Conservation (phyloP, 2,888 invertebrate species). For the Cheilosia grossa region DNA sequence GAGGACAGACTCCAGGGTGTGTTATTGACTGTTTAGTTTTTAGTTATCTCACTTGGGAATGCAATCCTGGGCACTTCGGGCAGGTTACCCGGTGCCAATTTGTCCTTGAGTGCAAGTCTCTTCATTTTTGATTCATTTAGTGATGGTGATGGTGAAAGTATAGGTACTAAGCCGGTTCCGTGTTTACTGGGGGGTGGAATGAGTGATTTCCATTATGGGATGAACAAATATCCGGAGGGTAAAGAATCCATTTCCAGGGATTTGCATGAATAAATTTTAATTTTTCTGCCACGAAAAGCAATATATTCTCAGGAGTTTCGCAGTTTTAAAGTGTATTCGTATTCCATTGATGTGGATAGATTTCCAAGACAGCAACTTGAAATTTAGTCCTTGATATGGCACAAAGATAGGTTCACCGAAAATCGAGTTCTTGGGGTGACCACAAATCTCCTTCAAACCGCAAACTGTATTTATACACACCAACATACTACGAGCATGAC, state of each 20-base stretch:
- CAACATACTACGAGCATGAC: not conserved
- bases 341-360: not conserved
- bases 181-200: slow-evolving; percentile 39
- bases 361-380: slow-evolving; percentile 15
- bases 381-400: slow-evolving; percentile 30
- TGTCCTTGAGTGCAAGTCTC: slow-evolving; percentile 66
- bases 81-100: slow-evolving; percentile 40
- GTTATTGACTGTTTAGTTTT: slow-evolving; percentile 60
- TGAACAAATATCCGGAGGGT: slow-evolving; percentile 51
- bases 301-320: slow-evolving; percentile 30
- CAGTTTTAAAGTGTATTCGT: slow-evolving; percentile 18
- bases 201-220: slow-evolving; percentile 66
- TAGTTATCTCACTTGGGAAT: slow-evolving; percentile 58
- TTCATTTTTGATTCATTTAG: slow-evolving; percentile 70
- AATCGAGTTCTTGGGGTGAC: slow-evolving; percentile 30
- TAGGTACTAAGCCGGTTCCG: slow-evolving; percentile 8
- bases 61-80: slow-evolving; percentile 18
- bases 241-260: slow-evolving; percentile 54
- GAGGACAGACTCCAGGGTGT: not conserved
- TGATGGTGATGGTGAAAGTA: slow-evolving; percentile 20
- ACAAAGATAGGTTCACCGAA: slow-evolving; percentile 27
- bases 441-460: slow-evolving; percentile 51
- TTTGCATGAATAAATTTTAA: slow-evolving; percentile 68
- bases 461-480: slow-evolving; percentile 11
- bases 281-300: slow-evolving; percentile 38